A percentile compares a stretch with the other conserved stretches of the same genome.
Evolutionary conservation across 2,113 vertebrate genomes (phyloP).

Genomic region (Tragelaphus scriptus): DNA sequence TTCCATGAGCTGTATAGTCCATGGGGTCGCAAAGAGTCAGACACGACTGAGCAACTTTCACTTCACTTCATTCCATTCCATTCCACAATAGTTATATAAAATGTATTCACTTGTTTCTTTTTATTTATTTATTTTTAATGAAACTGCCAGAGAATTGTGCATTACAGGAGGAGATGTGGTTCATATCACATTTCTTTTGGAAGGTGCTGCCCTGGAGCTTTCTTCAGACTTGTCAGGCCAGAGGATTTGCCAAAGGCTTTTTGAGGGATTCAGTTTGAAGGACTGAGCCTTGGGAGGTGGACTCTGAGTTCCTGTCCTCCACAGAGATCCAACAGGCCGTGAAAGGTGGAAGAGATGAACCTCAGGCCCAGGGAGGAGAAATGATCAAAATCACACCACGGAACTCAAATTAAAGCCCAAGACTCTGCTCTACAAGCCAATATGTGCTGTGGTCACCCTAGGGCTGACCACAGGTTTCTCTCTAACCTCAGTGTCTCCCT

Average conservation of each 20-base stretch:
- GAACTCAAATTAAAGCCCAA: not conserved
- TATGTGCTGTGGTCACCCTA: fast-evolving
- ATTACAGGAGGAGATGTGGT: not conserved
- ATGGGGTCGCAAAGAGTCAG: not conserved
- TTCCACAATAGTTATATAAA: not conserved
- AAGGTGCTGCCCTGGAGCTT: not conserved
- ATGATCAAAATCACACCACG: not conserved
- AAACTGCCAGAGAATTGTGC: not conserved
- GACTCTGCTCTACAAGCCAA: too few species aligned
- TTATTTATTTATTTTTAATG: not conserved
- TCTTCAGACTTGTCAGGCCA: not conserved
- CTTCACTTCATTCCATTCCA: not conserved
- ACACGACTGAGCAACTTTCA: not conserved
- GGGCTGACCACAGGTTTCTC: not conserved
- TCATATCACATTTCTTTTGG: not conserved
- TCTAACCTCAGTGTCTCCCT: not conserved
- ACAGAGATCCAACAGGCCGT: not conserved
- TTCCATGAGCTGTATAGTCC: not conserved
- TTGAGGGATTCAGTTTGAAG: not conserved
- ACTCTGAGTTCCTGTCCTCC: not conserved
- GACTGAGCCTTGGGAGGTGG: not conserved
- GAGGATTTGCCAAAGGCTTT: not conserved
- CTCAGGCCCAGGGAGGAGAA: not conserved
- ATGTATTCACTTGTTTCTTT: not conserved
- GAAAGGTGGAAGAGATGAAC: not conserved